Conservation (phyloP, 2,113 vertebrate genomes). For the Sapayoa aenigma region DNA sequence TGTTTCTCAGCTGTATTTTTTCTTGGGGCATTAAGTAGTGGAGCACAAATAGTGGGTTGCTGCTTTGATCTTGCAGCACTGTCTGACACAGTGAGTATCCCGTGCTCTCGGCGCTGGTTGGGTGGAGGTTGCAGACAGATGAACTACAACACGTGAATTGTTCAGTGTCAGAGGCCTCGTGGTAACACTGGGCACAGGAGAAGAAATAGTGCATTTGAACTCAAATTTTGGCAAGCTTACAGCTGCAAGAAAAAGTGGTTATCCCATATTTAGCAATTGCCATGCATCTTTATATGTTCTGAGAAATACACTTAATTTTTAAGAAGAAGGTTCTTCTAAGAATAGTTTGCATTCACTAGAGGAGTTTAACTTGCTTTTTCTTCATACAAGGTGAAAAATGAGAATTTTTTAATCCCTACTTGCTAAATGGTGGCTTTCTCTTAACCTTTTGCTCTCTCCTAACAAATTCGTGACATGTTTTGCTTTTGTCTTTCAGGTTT, state of each 20-base stretch:
- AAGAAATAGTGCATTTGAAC: not conserved
- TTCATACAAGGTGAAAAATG: not conserved
- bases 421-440: not conserved
- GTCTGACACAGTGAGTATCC: not conserved
- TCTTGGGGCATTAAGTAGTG: not conserved
- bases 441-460: not conserved
- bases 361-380: not conserved
- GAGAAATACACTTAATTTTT: not conserved
- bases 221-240: not conserved
- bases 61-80: not conserved
- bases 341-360: not conserved
- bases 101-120: not conserved
- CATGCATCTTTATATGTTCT: not conserved
- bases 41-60: not conserved
- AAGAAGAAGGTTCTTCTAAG: not conserved
- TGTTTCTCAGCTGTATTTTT: not conserved
- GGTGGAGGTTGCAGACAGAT: not conserved
- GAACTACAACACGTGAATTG: fast-evolving
- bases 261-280: not conserved
- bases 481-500: conserved; percentile 52
- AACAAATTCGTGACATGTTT: not conserved
- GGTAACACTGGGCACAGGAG: not conserved
- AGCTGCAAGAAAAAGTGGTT: not conserved
- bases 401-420: not conserved
- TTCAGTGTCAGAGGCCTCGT: not conserved